Percentiles rank a stretch among this genome's conserved stretches.
phyloP scores from a whole-genome alignment of 2,888 invertebrate species.

The Volucella inanis region DNA sequence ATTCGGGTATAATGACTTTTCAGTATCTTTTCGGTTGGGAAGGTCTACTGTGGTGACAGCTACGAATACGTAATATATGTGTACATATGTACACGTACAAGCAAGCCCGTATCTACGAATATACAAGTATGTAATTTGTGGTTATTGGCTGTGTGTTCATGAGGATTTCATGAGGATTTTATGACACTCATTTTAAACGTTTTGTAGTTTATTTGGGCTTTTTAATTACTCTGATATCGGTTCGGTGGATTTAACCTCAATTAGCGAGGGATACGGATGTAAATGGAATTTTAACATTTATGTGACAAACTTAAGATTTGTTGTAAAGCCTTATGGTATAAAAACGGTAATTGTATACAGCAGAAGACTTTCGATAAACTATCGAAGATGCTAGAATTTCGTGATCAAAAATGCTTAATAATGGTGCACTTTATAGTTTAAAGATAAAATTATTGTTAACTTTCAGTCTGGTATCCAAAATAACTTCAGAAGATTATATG shows the following conservation, averaged over 20 bases:
- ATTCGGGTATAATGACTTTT: conserved; percentile 42
- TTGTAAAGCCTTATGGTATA: background rate
- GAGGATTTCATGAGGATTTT: conserved; percentile 22
- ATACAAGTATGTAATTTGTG: conserved; percentile 7
- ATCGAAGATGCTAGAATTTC: too few species aligned
- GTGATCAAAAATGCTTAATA: too few species aligned
- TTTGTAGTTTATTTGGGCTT: conserved; percentile 1
- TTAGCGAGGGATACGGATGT: conserved; percentile 33
- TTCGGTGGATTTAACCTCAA: conserved; percentile 41
- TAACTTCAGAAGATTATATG: too few species aligned
- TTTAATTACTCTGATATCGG: conserved; percentile 26
- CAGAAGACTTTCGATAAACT: too few species aligned
- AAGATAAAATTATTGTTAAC: too few species aligned
- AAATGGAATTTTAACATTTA: background rate
- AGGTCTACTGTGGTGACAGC: conserved; percentile 6
- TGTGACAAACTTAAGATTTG: conserved; percentile 30
- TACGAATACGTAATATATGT: background rate
- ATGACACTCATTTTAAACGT: background rate
- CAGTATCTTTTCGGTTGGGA: conserved; percentile 17
- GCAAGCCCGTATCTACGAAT: too few species aligned
- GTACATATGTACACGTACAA: background rate
- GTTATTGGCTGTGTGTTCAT: conserved; percentile 33
- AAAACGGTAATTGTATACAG: background rate
- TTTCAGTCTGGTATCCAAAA: too few species aligned
- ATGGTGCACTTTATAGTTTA: too few species aligned